Conservation (phyloP, 2,113 vertebrate species). For the Microtus ochrogaster region DNA sequence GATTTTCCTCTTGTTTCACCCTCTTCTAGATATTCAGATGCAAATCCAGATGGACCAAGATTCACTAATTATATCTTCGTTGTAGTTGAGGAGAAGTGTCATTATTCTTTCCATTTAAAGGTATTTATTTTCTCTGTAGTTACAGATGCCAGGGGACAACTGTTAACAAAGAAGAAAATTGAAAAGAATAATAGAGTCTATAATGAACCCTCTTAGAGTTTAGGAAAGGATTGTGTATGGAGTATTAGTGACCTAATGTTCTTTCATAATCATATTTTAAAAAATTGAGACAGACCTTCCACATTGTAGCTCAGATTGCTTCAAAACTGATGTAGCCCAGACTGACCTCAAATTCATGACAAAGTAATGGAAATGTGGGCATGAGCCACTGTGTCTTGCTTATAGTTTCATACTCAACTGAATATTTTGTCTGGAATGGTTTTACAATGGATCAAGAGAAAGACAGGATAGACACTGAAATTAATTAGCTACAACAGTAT, state of each 20-base stretch:
- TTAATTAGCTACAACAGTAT: neutral
- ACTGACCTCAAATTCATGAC: neutral
- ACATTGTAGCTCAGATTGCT: neutral
- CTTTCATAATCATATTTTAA: neutral
- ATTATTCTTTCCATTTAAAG: neutral
- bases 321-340: neutral
- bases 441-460: neutral
- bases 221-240: neutral
- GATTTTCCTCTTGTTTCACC: neutral
- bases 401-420: neutral
- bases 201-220: neutral
- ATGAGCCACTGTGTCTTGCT: neutral
- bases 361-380: neutral
- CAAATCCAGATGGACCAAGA: neutral
- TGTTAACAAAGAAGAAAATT: neutral
- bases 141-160: neutral
- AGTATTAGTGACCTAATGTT: neutral
- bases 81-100: neutral
- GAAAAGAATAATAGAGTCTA: neutral
- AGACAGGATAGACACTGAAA: neutral
- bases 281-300: neutral
- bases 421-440: neutral
- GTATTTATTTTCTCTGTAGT: neutral
- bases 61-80: neutral
- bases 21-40: neutral